phyloP scores from a whole-genome alignment of 2,888 invertebrate species.

The Uloborus plumipes region DNA sequence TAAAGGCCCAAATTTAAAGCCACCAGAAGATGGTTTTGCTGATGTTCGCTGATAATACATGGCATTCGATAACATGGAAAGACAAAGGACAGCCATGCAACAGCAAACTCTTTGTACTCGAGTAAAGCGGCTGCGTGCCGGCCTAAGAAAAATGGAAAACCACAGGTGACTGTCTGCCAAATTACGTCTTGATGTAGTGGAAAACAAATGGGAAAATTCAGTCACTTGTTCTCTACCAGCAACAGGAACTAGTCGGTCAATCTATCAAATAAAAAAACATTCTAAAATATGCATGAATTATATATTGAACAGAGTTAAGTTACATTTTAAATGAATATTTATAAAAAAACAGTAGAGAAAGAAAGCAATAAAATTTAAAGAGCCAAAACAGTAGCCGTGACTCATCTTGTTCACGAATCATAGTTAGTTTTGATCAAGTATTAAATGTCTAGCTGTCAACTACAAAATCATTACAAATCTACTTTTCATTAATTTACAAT shows the following conservation, averaged over 20 bases:
- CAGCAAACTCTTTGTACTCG: slow-evolving; percentile 73
- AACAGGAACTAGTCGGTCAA: slow-evolving; percentile 73
- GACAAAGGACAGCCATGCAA: slow-evolving; percentile 72
- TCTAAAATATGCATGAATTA: no score
- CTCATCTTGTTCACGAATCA: no score
- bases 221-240: slow-evolving; percentile 72
- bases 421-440: no score
- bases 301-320: no score
- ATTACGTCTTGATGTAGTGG: slow-evolving; percentile 70
- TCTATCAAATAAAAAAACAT: slow-evolving; percentile 68
- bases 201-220: slow-evolving; percentile 72
- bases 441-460: no score
- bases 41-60: slow-evolving; percentile 72
- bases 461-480: no score
- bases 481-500: no score
- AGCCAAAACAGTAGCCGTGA: background rate
- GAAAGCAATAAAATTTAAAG: background rate
- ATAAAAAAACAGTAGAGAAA: background rate
- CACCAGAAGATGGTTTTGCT: slow-evolving; percentile 67
- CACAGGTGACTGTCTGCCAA: slow-evolving; percentile 74
- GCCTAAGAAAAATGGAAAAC: slow-evolving; percentile 74
- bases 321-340: no score
- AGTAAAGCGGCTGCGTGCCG: slow-evolving; percentile 73
- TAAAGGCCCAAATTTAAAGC: slow-evolving; percentile 73
- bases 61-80: slow-evolving; percentile 74